Percentiles rank a stretch among this genome's conserved stretches.
These are phyloP conservation scores for Octodonta nipae DNA, from an alignment of 2,888 invertebrate genomes.

Conservation along the genomic window DNA sequence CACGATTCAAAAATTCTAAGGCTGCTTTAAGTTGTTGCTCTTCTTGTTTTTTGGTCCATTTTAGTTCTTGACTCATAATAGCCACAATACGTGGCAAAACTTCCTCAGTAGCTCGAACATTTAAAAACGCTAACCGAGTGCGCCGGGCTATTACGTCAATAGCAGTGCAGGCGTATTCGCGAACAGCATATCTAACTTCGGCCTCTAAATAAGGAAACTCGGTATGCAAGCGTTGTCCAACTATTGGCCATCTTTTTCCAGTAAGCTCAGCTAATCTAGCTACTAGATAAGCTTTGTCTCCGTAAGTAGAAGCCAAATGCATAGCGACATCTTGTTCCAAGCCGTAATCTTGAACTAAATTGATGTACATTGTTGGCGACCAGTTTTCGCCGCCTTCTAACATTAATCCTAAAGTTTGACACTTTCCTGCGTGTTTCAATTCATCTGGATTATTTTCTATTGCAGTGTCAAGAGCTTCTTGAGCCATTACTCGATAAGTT, in stretches of 20 bases:
- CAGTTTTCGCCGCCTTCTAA: conserved; percentile 95
- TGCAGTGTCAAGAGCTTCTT: conserved; percentile 88
- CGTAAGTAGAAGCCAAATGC: conserved; percentile 90
- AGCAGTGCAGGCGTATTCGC: conserved; percentile 92
- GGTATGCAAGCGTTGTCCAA: conserved; percentile 89
- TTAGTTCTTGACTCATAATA: conserved; percentile 92
- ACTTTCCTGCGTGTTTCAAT: too few relatives aligned
- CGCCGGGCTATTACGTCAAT: conserved; percentile 93
- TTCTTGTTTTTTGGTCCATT: conserved; percentile 49
- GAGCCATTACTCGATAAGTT: conserved; percentile 94
- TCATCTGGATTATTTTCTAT: too few relatives aligned
- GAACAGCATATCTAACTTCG: conserved; percentile 82
- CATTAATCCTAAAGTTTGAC: conserved; percentile 81
- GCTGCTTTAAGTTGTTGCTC: background rate
- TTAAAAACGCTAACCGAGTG: conserved; percentile 86
- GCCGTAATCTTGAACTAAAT: conserved; percentile 97
- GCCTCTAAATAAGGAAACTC: conserved; percentile 99
- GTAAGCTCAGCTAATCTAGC: conserved; percentile 92
- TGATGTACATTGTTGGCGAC: conserved; percentile 96
- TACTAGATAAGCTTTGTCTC: conserved; percentile 93
- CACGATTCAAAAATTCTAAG: background rate
- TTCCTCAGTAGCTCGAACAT: conserved; percentile 93
- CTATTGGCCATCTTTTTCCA: conserved; percentile 95
- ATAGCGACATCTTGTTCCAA: conserved; percentile 94
- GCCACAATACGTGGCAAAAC: conserved; percentile 81